Percentiles rank a stretch among this genome's conserved stretches.
Evolutionary conservation across 1,140 invertebrate species (phyloP).

Genomic region (Micrasema longulum): DNA sequence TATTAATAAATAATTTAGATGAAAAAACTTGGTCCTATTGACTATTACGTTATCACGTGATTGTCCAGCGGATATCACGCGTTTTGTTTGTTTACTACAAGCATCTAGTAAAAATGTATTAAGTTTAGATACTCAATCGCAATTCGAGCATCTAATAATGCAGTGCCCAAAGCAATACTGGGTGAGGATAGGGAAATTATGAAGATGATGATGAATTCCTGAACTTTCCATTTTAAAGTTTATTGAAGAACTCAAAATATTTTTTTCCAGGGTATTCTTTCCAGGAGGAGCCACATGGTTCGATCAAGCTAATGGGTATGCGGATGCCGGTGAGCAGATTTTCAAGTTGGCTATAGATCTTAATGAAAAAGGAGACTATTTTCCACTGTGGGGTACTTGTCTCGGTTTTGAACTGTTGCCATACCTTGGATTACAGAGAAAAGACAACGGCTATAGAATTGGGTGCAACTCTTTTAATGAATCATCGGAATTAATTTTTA

Average conservation of each 20-base stretch:
- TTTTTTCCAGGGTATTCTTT: conserved; percentile 73
- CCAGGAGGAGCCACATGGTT: conserved; percentile 82
- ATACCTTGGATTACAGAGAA: conserved; percentile 72
- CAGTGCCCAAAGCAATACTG: background rate
- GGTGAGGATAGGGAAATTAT: background rate
- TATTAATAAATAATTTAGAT: no score
- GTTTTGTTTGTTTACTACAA: background rate
- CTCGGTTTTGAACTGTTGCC: conserved; percentile 87
- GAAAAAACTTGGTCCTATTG: no score
- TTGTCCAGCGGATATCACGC: no score
- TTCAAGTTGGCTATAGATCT: conserved; percentile 73
- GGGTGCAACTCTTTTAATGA: conserved; percentile 65
- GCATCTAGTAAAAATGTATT: background rate
- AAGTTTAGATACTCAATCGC: background rate
- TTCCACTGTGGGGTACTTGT: conserved; percentile 91
- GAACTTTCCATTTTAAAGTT: background rate
- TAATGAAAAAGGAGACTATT: conserved; percentile 79
- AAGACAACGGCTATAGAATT: conserved; percentile 63
- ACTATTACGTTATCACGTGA: no score
- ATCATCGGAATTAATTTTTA: conserved; percentile 6
- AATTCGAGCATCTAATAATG: background rate
- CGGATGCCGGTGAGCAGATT: conserved; percentile 77
- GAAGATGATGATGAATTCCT: background rate
- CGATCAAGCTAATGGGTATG: conserved; percentile 76
- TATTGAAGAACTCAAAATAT: background rate